A percentile compares a stretch with the other conserved stretches of the same genome.
These are phyloP conservation scores for Phyllotreta striolata DNA, from an alignment of 2,888 invertebrate species.

Conservation along the genomic window DNA sequence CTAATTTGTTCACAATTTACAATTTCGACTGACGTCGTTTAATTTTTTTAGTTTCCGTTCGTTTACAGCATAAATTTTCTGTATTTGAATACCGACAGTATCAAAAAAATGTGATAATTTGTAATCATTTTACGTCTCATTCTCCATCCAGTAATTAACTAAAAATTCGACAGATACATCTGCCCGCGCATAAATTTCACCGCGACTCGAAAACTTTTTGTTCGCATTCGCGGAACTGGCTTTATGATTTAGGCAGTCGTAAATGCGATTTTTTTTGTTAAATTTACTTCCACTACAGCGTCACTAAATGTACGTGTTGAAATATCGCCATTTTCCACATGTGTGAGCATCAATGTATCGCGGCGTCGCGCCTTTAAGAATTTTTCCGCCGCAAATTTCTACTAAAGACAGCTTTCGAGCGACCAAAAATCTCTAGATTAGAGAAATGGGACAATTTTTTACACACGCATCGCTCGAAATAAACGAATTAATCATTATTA, in stretches of 20 bases:
- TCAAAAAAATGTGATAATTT: too few relatives aligned
- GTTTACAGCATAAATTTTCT: too few relatives aligned
- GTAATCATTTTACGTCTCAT: background rate
- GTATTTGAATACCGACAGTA: too few relatives aligned
- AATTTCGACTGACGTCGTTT: constrained; percentile 4
- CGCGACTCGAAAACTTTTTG: constrained; percentile 18
- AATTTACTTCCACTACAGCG: constrained; percentile 43
- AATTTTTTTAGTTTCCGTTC: constrained; percentile 10
- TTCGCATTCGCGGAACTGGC: constrained; percentile 29
- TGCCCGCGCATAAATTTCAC: constrained; percentile 22
- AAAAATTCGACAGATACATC: constrained; percentile 14
- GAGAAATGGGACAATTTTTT: constrained; percentile 11
- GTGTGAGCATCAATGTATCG: constrained; percentile 41
- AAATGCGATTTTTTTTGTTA: constrained; percentile 37
- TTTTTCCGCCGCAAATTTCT: too few relatives aligned
- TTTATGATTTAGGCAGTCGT: constrained; percentile 40
- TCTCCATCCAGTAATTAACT: background rate
- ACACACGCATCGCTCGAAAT: constrained; percentile 24
- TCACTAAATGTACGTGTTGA: constrained; percentile 48
- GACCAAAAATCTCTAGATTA: too few relatives aligned
- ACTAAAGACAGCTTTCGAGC: too few relatives aligned
- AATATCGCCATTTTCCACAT: constrained; percentile 48
- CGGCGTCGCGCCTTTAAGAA: too few relatives aligned
- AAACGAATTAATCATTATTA: constrained; percentile 45
- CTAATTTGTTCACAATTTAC: background rate